A percentile compares a stretch with the other conserved stretches of the same genome.
phyloP scores from a whole-genome alignment of 2,888 invertebrate genomes.

The Lepidocyrtinus sp. region DNA sequence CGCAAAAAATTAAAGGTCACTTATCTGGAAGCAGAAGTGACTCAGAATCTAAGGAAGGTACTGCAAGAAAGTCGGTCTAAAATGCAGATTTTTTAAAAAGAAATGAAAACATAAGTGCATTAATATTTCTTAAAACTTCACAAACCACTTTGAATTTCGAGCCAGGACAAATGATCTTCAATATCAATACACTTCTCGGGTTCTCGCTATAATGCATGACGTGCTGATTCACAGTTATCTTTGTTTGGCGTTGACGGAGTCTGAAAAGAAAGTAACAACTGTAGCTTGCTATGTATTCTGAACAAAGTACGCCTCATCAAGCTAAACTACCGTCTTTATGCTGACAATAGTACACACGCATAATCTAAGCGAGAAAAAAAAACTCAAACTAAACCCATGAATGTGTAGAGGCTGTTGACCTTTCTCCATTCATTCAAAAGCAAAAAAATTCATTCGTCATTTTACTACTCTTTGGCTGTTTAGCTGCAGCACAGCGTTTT shows the following conservation, averaged over 20 bases:
- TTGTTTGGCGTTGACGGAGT: not conserved
- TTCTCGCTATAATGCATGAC: constrained; percentile 4
- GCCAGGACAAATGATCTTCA: constrained; percentile 4
- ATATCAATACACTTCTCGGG: too few relatives aligned
- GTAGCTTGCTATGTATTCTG: not conserved
- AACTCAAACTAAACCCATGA: constrained; percentile 15
- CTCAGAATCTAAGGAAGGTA: too few relatives aligned
- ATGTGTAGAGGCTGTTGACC: constrained; percentile 51
- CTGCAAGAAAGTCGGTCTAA: too few relatives aligned
- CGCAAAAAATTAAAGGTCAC: too few relatives aligned
- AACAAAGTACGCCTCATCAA: not conserved
- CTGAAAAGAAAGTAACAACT: not conserved
- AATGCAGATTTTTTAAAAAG: too few relatives aligned
- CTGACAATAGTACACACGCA: too few relatives aligned
- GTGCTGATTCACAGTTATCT: constrained; percentile 5
- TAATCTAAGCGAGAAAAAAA: constrained; percentile 2
- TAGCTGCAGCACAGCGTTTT: not conserved
- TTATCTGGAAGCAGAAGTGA: too few relatives aligned
- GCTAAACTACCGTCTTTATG: too few relatives aligned
- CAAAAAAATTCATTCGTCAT: constrained; percentile 22
- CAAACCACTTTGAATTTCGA: constrained; percentile 8
- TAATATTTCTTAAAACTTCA: not conserved
- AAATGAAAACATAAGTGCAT: not conserved
- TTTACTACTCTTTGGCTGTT: not conserved
- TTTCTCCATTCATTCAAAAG: constrained; percentile 51